phyloP scores from a whole-genome alignment of 2,888 invertebrate genomes.

The Alviniconcha strummeri region DNA sequence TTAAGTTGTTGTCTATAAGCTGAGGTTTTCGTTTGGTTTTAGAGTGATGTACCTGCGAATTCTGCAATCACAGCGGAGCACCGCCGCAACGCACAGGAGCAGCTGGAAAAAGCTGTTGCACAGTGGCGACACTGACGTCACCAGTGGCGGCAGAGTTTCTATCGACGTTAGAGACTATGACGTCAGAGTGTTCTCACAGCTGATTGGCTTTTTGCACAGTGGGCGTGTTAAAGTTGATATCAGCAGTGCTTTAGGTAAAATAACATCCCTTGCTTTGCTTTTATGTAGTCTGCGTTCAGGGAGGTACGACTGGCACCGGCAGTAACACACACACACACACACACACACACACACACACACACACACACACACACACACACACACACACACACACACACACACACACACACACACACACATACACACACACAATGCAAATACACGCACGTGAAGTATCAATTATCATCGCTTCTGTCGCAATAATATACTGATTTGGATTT shows the following conservation, averaged over 20 bases:
- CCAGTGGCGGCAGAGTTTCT: background rate
- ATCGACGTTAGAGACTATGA: conserved; percentile 23
- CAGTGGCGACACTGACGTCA: background rate
- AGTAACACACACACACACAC: background rate
- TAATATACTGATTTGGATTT: background rate
- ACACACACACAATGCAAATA: no score
- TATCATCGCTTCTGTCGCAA: no score
- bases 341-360: background rate
- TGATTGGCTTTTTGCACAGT: conserved; percentile 13
- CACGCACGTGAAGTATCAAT: no score
- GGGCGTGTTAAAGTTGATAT: conserved; percentile 1
- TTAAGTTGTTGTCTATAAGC: no score
- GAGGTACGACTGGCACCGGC: background rate
- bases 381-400: no score
- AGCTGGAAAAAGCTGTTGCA: background rate
- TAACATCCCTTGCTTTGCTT: no score
- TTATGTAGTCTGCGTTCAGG: background rate
- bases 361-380: no score
- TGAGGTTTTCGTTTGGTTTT: background rate
- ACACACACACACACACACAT: no score
- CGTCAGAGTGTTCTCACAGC: conserved; percentile 21
- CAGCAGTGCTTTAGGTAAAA: conserved; percentile 8
- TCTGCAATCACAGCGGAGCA: background rate
- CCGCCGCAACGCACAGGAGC: background rate
- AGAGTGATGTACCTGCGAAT: conserved; percentile 23